Evolutionary conservation across 2,113 vertebrate genomes (phyloP).

Genomic region (Xenus cinereus): DNA sequence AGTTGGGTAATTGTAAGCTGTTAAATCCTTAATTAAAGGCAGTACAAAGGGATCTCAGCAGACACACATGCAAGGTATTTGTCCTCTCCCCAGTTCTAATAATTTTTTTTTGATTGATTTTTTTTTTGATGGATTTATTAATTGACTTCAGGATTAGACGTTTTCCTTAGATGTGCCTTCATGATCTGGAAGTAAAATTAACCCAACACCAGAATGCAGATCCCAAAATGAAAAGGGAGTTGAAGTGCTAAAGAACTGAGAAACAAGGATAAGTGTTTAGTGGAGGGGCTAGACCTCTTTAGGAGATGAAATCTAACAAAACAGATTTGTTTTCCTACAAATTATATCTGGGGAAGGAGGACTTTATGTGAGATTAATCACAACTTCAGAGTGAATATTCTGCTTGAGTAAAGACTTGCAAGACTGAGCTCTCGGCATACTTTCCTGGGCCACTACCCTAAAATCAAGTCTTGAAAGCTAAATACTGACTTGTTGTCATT

Average conservation of each 20-base stretch:
- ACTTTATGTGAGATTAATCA: neutral
- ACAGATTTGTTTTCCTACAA: neutral
- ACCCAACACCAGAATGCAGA: neutral
- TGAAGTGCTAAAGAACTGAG: neutral
- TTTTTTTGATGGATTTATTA: slow-evolving; percentile 65
- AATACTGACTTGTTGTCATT: neutral
- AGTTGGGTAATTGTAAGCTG: slow-evolving; percentile 22
- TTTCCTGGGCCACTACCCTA: neutral
- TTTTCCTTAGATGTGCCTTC: slow-evolving; percentile 20
- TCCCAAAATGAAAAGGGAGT: neutral
- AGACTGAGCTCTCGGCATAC: neutral
- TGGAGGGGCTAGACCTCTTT: neutral
- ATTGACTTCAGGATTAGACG: slow-evolving; percentile 58
- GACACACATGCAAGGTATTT: neutral
- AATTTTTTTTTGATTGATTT: slow-evolving; percentile 65
- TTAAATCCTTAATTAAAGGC: slow-evolving; percentile 71
- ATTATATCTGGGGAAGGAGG: neutral
- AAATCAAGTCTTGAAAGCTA: neutral
- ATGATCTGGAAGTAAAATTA: slow-evolving; percentile 19
- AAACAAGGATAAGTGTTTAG: neutral
- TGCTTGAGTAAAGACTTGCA: neutral
- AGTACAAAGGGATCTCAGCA: slow-evolving; percentile 42
- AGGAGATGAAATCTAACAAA: neutral
- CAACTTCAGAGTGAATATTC: neutral
- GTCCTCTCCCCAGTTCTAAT: slow-evolving; percentile 42